These are phyloP conservation scores for Cheiracanthium punctorium DNA, from an alignment of 2,888 invertebrate genomes.

Conservation along the genomic window DNA sequence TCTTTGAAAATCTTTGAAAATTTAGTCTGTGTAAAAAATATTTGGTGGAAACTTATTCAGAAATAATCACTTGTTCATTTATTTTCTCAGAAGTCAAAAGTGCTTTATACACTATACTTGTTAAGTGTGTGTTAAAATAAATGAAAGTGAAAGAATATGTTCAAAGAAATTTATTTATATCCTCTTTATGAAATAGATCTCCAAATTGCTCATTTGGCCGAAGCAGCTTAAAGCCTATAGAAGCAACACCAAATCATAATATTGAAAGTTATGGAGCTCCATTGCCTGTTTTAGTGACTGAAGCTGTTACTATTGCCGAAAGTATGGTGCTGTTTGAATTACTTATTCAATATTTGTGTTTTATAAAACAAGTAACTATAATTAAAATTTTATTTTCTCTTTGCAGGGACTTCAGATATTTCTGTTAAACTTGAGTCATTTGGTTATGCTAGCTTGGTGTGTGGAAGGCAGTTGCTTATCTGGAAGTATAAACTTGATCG, in stretches of 20 bases:
- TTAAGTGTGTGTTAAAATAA: too few species aligned
- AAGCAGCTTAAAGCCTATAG: conserved; percentile 33
- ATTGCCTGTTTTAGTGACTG: conserved; percentile 90
- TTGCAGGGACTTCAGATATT: conserved; percentile 75
- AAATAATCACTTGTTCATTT: too few species aligned
- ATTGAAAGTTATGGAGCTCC: conserved; percentile 88
- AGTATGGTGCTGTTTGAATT: conserved; percentile 77
- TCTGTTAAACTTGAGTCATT: conserved; percentile 82
- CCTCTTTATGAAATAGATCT: background rate
- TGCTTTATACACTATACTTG: too few species aligned
- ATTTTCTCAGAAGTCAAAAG: too few species aligned
- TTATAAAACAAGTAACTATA: background rate
- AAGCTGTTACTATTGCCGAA: conserved; percentile 88
- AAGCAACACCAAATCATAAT: conserved; percentile 78
- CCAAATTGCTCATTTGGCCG: conserved; percentile 30
- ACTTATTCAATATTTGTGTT: too few species aligned
- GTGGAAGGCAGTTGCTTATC: conserved; percentile 87
- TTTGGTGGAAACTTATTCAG: too few species aligned
- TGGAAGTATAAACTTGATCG: conserved; percentile 80
- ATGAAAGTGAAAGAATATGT: background rate
- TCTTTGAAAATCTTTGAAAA: too few species aligned
- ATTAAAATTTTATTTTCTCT: conserved; percentile 74
- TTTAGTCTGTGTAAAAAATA: too few species aligned
- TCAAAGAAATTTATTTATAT: background rate
- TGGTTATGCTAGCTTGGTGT: conserved; percentile 90